These are phyloP conservation scores for Spongilla lacustris DNA, from an alignment of 37 sponge, comb jelly and placozoan species.

Conservation along the genomic window DNA sequence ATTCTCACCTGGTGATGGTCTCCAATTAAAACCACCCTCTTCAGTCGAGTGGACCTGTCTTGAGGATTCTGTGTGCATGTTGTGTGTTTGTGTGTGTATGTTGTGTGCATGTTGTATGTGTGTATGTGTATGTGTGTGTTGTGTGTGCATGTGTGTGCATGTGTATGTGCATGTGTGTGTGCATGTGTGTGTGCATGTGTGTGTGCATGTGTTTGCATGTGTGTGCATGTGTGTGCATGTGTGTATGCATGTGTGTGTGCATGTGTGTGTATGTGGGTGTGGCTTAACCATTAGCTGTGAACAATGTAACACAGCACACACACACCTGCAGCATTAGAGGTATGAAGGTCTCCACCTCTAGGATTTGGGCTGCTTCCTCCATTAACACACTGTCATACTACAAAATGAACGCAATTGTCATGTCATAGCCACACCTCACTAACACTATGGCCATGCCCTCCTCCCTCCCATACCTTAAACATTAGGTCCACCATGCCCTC, in stretches of 20 bases:
- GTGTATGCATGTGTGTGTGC: neutral
- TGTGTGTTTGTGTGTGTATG: no score
- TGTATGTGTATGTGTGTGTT: neutral
- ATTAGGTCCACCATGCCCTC: neutral
- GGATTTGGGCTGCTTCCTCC: conserved; percentile 99
- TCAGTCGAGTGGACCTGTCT: conserved; percentile 89
- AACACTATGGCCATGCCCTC: neutral
- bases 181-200: neutral
- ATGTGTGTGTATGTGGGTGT: neutral
- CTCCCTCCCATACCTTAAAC: no score
- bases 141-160: conserved; percentile 42
- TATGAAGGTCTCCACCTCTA: conserved; percentile 99
- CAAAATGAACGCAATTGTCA: neutral
- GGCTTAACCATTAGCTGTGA: neutral
- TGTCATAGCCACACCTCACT: neutral
- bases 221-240: neutral
- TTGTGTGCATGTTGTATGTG: neutral
- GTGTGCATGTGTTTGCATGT: neutral
- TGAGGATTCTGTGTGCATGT: conserved; percentile 75
- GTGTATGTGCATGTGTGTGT: neutral
- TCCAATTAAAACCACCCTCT: conserved; percentile 95
- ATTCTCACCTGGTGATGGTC: conserved; percentile 94
- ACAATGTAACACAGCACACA: neutral
- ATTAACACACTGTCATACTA: conserved; percentile 98
- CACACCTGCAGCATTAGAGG: conserved; percentile 93